Evolutionary conservation across 1,140 invertebrate species (phyloP).

Genomic region (Chironomus tepperi): DNA sequence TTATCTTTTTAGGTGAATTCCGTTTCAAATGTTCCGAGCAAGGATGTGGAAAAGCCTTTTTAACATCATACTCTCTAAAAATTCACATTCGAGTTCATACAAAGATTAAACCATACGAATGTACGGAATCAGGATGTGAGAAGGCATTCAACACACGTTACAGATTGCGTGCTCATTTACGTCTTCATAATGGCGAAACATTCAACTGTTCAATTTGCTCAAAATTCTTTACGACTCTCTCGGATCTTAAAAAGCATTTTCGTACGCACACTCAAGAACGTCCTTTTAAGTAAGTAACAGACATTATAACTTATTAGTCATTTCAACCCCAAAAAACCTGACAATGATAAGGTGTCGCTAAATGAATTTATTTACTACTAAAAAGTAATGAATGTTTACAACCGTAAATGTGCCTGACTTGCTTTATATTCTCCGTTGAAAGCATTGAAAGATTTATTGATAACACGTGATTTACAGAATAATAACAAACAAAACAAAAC

Average conservation of each 20-base stretch:
- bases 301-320: neutral
- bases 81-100: constrained; percentile 93
- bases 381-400: no score
- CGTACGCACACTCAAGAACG: constrained; percentile 87
- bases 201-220: constrained; percentile 86
- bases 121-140: constrained; percentile 65
- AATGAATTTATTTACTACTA: neutral
- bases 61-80: constrained; percentile 91
- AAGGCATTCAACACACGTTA: constrained; percentile 93
- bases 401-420: neutral
- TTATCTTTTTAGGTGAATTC: constrained; percentile 57
- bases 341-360: no score
- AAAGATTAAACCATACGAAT: constrained; percentile 85
- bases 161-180: constrained; percentile 82
- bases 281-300: constrained; percentile 69
- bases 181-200: constrained; percentile 89
- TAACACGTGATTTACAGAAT: neutral
- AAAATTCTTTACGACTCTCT: constrained; percentile 89
- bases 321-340: no score
- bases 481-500: neutral
- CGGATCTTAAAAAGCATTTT: constrained; percentile 88
- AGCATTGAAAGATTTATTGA: neutral
- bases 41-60: constrained; percentile 84
- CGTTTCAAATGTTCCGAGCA: constrained; percentile 83
- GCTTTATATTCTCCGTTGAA: neutral